Conservation (phyloP, 2,797 vertebrate genomes). For the Intellagama lesueurii region DNA sequence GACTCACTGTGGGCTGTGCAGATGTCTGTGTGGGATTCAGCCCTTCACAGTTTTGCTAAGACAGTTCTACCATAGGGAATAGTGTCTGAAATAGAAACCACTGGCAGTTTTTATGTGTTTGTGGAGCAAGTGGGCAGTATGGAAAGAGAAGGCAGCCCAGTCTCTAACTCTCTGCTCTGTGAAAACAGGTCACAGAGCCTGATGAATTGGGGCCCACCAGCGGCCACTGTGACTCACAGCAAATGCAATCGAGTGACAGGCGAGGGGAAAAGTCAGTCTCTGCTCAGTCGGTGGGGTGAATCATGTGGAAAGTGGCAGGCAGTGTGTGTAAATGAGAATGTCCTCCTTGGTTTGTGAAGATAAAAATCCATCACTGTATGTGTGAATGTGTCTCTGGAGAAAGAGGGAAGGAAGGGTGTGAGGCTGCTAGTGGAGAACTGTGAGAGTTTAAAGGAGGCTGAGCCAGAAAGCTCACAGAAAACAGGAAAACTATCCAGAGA, state of each 20-base stretch:
- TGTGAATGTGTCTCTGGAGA: background rate
- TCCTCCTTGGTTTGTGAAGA: background rate
- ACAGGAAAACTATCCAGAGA: background rate
- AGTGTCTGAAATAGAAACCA: background rate
- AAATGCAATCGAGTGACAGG: background rate
- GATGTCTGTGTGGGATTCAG: conserved; percentile 24
- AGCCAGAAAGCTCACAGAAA: background rate
- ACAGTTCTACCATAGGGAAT: background rate
- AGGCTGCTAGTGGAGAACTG: background rate
- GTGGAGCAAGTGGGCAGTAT: background rate
- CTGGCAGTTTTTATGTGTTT: background rate
- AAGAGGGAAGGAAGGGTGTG: no score
- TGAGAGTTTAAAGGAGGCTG: no score
- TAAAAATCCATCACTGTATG: background rate
- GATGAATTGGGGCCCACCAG: background rate
- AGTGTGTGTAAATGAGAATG: background rate
- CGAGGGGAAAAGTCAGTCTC: background rate
- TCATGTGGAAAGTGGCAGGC: background rate
- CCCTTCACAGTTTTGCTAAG: conserved; percentile 3
- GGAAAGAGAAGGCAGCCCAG: background rate
- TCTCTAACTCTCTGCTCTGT: background rate
- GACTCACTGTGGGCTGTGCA: conserved; percentile 24
- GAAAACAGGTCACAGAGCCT: background rate
- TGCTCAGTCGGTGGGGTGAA: background rate
- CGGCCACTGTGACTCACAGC: background rate